phyloP scores from a whole-genome alignment of 2,888 invertebrate genomes.

The Zaprionus lineosus region DNA sequence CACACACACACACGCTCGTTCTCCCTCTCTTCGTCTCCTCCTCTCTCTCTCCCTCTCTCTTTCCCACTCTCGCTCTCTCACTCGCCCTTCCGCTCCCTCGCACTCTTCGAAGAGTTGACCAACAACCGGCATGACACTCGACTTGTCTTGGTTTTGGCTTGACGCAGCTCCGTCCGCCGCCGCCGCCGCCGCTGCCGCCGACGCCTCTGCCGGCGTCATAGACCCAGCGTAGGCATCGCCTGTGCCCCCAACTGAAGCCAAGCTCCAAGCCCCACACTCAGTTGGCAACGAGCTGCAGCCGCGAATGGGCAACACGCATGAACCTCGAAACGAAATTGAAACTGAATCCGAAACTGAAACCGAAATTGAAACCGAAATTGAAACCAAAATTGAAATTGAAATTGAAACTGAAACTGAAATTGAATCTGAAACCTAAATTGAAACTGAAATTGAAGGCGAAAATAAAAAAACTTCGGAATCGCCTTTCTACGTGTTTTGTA shows the following conservation, averaged over 20 bases:
- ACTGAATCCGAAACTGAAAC: conserved; percentile 12
- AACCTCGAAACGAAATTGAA: conserved; percentile 47
- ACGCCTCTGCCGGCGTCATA: conserved; percentile 25
- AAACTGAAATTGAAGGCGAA: too few relatives aligned
- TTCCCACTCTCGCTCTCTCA: conserved; percentile 5
- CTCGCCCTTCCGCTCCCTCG: neutral
- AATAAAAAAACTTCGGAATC: too few relatives aligned
- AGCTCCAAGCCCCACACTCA: conserved; percentile 51
- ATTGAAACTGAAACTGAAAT: conserved; percentile 30
- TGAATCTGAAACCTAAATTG: too few relatives aligned
- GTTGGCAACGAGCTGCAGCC: conserved; percentile 71
- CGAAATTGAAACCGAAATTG: conserved; percentile 11
- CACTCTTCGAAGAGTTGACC: conserved; percentile 4
- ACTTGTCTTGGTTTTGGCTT: too few relatives aligned
- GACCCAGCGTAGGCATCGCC: conserved; percentile 17
- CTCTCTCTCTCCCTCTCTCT: neutral
- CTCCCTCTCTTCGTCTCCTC: neutral
- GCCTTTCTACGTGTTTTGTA: conserved; percentile 48
- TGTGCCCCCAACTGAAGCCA: conserved; percentile 29
- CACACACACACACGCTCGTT: too few relatives aligned
- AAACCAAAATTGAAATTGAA: conserved; percentile 24
- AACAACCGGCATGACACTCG: conserved; percentile 47
- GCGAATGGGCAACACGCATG: conserved; percentile 67
- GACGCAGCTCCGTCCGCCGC: conserved; percentile 16
- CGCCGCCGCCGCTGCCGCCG: conserved; percentile 17